Evolutionary conservation across 2,888 invertebrate genomes (phyloP).

Genomic region (Bugulina stolonifera): DNA sequence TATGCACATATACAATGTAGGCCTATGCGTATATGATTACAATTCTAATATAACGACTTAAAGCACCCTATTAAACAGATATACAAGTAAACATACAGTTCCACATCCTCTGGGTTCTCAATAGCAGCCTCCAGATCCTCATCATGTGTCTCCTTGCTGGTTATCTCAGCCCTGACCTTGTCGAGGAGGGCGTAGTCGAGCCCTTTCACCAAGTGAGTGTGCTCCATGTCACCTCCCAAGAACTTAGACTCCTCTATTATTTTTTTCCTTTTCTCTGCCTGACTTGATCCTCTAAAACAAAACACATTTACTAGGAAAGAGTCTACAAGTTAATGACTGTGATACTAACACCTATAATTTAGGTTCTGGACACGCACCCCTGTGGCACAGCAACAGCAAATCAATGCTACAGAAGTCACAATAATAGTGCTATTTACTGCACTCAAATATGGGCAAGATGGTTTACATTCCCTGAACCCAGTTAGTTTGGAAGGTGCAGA

Average conservation of each 20-base stretch:
- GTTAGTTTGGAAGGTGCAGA: too few species aligned
- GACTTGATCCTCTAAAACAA: constrained; percentile 45
- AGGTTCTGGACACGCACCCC: too few species aligned
- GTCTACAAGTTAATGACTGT: too few species aligned
- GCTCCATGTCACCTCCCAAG: constrained; percentile 99
- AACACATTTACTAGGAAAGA: too few species aligned
- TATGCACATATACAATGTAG: too few species aligned
- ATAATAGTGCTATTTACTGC: too few species aligned
- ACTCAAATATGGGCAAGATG: too few species aligned
- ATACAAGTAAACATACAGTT: constrained; percentile 16
- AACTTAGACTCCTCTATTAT: constrained; percentile 98
- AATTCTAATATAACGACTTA: neutral
- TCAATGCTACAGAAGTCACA: too few species aligned
- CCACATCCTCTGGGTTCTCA: constrained; percentile 18
- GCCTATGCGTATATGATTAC: too few species aligned
- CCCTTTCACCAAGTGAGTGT: constrained; percentile 99
- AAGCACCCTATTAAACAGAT: neutral
- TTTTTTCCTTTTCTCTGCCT: constrained; percentile 83
- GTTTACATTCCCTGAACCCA: too few species aligned
- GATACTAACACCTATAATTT: too few species aligned
- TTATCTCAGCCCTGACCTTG: constrained; percentile 85
- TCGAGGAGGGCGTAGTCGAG: constrained; percentile 84
- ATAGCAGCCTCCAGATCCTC: constrained; percentile 28
- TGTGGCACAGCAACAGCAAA: too few species aligned
- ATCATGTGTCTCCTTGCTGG: constrained; percentile 62